Conservation (phyloP, 2,888 invertebrate species). For the Aphodius granarius region DNA sequence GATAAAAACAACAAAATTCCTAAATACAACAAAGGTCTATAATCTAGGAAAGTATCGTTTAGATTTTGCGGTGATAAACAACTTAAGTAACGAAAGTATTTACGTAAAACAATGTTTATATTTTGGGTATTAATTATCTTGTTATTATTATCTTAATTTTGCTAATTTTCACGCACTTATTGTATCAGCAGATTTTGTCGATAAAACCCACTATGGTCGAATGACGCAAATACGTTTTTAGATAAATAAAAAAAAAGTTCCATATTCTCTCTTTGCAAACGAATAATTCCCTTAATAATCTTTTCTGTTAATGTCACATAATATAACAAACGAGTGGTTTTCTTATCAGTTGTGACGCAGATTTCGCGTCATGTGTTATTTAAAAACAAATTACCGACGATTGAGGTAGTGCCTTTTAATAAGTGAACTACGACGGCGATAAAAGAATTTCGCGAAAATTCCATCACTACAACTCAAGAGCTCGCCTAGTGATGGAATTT, state of each 20-base stretch:
- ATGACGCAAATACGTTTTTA: neutral
- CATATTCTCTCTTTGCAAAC: too few species aligned
- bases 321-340: too few species aligned
- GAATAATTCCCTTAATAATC: too few species aligned
- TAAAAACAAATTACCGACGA: too few species aligned
- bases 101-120: neutral
- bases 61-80: neutral
- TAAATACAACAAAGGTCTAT: neutral
- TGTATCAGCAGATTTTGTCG: neutral
- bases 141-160: neutral
- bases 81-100: neutral
- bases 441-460: too few species aligned
- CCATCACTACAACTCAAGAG: too few species aligned
- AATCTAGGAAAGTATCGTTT: neutral
- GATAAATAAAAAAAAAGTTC: neutral
- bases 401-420: too few species aligned
- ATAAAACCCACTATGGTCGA: neutral
- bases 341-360: too few species aligned
- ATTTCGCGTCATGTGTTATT: too few species aligned
- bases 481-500: too few species aligned
- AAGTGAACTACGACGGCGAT: too few species aligned
- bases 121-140: neutral
- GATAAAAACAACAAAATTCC: neutral
- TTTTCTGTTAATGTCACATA: too few species aligned
- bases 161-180: neutral